Evolutionary conservation across 2,797 vertebrate species (phyloP), one percentile per base, ranked within the genome.

Genomic region (Gastrophryne carolinensis): DNA sequence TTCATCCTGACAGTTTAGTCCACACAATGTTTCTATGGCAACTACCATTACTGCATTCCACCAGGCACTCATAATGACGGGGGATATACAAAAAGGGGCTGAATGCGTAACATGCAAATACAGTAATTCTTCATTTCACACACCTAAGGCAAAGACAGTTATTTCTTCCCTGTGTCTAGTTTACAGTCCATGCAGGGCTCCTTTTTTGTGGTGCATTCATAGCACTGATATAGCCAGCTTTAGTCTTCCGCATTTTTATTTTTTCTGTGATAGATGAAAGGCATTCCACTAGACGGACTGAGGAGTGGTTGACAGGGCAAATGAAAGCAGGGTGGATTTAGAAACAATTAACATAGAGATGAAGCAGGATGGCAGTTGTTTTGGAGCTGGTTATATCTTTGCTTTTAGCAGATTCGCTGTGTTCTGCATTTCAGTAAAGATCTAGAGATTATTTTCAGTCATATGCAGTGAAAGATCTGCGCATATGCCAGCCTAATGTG

Each of bases 271-370:
- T 63, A 58, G 74, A 47, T 77, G 74, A 63, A 71, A 77, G 50
- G 47, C 67, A 57, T 52, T 34, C 7, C 35, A 12, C 49, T 66
- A 37, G 23, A 60, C n/a, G 23, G 58, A 50, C 26, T 77, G 74
- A 70, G 57, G 27, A 71, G 21, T 71, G 35, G 58, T 58, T 64
- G 74, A 78, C 75, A 72, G 67, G 60, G 58, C 61, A 70, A 50
- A 13, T 44, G 6, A 37, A 41, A 53, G 49, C 9, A 27, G 74
- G 47, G 27, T 49, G 62, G 64, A 77, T 77, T 71, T 77, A 60
- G 75, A 68, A 58, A 60, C 68, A 65, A 78, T 78, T 78, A 78
- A 61, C 75, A 78, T 72, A 78, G 68, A 66, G 75, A 78, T 78
- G 68, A 78, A 78, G 72, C 68, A 78, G 53, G 75, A 66, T 78